phyloP scores from a whole-genome alignment of 2,888 invertebrate species.

The Nephrotoma flavescens region DNA sequence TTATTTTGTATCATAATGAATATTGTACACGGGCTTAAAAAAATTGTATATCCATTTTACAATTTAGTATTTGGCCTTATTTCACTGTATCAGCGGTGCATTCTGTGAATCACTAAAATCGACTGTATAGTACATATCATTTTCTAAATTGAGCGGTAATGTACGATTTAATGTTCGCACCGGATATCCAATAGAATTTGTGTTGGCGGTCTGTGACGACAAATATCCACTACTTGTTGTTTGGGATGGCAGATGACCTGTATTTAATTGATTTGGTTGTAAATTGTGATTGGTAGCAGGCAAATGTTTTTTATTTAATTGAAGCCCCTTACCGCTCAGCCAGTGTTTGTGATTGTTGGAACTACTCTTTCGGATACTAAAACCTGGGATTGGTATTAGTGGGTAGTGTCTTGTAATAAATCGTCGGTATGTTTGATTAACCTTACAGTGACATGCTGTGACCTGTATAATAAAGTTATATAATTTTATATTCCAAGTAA shows the following conservation, averaged over 20 bases:
- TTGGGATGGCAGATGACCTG: conserved; percentile 15
- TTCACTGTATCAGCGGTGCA: conserved; percentile 58
- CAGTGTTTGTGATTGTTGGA: conserved; percentile 35
- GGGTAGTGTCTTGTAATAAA: conserved; percentile 41
- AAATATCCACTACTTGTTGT: conserved; percentile 20
- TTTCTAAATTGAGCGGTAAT: conserved; percentile 44
- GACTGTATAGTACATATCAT: conserved; percentile 63
- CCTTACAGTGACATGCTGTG: conserved; percentile 62
- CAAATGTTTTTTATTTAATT: conserved; percentile 6
- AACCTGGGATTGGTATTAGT: conserved; percentile 32
- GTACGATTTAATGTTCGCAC: conserved; percentile 35
- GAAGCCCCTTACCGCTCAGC: conserved; percentile 40
- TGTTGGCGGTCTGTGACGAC: conserved; percentile 19
- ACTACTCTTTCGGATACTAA: conserved; percentile 27
- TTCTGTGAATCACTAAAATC: conserved; percentile 65
- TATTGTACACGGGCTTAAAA: neutral
- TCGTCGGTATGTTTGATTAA: conserved; percentile 59
- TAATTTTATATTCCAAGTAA: neutral
- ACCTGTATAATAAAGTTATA: conserved; percentile 36
- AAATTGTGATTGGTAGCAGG: neutral
- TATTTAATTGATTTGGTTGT: conserved; percentile 10
- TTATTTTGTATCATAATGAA: neutral
- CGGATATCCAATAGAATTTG: conserved; percentile 17
- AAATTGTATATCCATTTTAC: neutral
- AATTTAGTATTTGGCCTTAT: neutral